Conservation (phyloP, 2,888 invertebrate species). For the Temnothorax rugatulus region DNA sequence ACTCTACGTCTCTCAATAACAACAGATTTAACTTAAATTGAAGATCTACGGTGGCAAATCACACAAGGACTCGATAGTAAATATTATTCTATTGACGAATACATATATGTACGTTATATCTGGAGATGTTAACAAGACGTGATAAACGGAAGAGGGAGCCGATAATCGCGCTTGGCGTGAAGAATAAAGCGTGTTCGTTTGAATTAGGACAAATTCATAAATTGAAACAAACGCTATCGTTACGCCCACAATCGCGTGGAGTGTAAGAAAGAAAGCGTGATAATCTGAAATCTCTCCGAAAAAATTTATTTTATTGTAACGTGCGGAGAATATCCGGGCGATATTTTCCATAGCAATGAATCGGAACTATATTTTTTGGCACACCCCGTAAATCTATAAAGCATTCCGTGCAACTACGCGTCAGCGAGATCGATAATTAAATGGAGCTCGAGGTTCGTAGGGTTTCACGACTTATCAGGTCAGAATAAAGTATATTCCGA, state of each 20-base stretch:
- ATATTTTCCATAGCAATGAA: not conserved
- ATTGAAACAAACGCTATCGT: slow-evolving; percentile 7
- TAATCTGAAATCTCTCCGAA: slow-evolving; percentile 7
- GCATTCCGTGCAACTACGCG: slow-evolving; percentile 51
- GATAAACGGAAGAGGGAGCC: not conserved
- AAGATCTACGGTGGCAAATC: not conserved
- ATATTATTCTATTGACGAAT: slow-evolving; percentile 34
- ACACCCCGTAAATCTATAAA: slow-evolving; percentile 43
- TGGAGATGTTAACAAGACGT: not conserved
- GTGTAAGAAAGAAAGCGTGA: not conserved
- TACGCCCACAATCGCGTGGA: not conserved
- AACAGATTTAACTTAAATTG: slow-evolving; percentile 21
- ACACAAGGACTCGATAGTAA: slow-evolving; percentile 16
- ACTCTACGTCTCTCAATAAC: not conserved
- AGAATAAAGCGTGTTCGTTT: not conserved
- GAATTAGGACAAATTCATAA: not conserved
- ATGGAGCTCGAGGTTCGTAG: slow-evolving; percentile 62
- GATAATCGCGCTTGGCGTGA: not conserved
- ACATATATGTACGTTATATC: not conserved
- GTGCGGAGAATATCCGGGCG: not conserved
- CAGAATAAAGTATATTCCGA: not conserved
- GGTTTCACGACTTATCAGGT: slow-evolving; percentile 48
- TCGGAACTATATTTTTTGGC: slow-evolving; percentile 30
- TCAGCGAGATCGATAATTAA: slow-evolving; percentile 66
- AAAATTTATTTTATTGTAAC: not conserved